Evolutionary conservation across 2,797 vertebrate species (phyloP).

Genomic region (Tympanoctomys barrerae): DNA sequence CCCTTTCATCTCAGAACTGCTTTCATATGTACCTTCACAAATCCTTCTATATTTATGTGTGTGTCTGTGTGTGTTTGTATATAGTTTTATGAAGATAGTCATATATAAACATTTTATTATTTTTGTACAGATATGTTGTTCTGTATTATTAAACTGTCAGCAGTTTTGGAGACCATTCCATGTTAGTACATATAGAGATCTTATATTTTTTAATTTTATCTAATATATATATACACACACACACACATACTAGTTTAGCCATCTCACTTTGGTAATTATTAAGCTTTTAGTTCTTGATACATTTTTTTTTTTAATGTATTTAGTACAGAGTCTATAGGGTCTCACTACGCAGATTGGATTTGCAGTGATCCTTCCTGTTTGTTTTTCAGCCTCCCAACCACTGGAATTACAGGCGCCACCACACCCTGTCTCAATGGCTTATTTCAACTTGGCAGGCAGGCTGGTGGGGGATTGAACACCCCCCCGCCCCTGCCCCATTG

Average conservation of each 20-base stretch:
- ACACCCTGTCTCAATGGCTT: too few relatives aligned
- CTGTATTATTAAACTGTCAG: conserved; percentile 41
- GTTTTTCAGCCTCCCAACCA: too few relatives aligned
- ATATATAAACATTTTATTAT: conserved; percentile 40
- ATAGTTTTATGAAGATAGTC: neutral
- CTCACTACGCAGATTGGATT: too few relatives aligned
- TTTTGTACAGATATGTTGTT: conserved; percentile 52
- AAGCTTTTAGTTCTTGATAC: conserved; percentile 53
- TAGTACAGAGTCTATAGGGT: too few relatives aligned
- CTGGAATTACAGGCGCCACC: too few relatives aligned
- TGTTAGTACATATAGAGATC: conserved; percentile 34
- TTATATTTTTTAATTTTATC: conserved; percentile 50
- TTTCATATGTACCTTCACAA: conserved; percentile 52
- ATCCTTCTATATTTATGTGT: conserved; percentile 23
- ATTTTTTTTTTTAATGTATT: too few relatives aligned
- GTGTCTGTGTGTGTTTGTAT: neutral
- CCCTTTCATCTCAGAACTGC: neutral
- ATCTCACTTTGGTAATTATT: conserved; percentile 55
- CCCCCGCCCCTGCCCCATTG: too few relatives aligned
- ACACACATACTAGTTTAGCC: conserved; percentile 29
- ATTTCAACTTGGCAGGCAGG: too few relatives aligned
- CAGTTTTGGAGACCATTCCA: conserved; percentile 35
- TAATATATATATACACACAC: neutral
- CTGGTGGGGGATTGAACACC: too few relatives aligned
- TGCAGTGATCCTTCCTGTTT: too few relatives aligned